Base-by-base conservation (phyloP, 1,140 invertebrate species). In the Aphidius gifuensis region DNA sequence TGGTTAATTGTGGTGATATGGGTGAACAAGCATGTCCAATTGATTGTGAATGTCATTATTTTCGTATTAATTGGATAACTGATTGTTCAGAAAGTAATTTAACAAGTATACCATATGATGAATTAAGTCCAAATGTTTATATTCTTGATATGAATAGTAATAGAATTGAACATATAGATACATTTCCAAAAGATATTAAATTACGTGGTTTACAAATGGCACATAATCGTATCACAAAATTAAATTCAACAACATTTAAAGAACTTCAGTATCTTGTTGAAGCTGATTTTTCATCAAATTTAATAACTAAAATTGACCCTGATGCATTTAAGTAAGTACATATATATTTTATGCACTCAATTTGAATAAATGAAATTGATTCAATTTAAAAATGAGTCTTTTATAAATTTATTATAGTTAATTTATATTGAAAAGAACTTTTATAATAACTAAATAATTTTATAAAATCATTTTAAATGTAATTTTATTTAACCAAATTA, bases 11-110 rank as follows among this genome's bases (percentile, higher is more conserved):
- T 32, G 85, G 85, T 51, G 86, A 87, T 61, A 75, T 84, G 60
- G 81, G 82, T 65, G 87, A 89, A 64, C 76, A 87, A 66, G 86
- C 88, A 66, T 89, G 88, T 68, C 88, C 87, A 1, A 85, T 86
- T 62, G 88, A 89, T 66, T 90, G 88, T 69, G 87, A 89, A 71
- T 90, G 88, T 71, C 86, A 90, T 79, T 90, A 88, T 76, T 89
- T 89, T 77, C 82, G 88, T 60, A 85, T 89, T 71, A 89, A 89
- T 75, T 89, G 87, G 88, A 88, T 90, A 62, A 89, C 87, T 1
- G 88, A 90, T 67, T 90, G 88, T 68, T 90, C 88, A 0, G 87
- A 89, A 69, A 89, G 87, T 73, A 89, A 89, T 73, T 78, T 89
- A n/a, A 89, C 88, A 3, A 81, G 81, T 56, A 85, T 89, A 23